Evolutionary conservation across 2,888 invertebrate genomes (phyloP), one percentile per base, ranked within the genome.

Genomic region (Pherbina coryleti): DNA sequence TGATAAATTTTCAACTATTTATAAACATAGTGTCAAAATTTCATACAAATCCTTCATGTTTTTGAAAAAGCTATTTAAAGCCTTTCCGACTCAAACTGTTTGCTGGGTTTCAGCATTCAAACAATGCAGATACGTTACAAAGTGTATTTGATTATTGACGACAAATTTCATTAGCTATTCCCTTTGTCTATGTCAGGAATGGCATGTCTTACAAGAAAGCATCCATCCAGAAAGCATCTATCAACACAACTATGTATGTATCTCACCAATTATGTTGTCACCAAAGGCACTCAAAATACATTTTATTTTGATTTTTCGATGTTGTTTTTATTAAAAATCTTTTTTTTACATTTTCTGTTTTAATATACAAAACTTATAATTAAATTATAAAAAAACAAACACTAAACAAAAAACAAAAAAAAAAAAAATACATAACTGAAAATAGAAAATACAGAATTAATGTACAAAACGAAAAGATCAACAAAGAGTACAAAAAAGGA

Each of bases 381-480:
- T 7, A 78, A 55, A 49, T 34, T 66, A 78, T 67, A 67, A 60
- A 55, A 60, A 72, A 22, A 78, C 4, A 62, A 62, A 19, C 4
- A 62, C 4, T 4, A 17, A 62, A 62, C 1, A 25, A 64, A 70
- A 70, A 55, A 37, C 37, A 37, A 22, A 44, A 66, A 7, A 22
- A 57, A 66, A 55, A 67, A 31, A 62, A 34, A 66, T 31, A 34
- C 60, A 62, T 37, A 55, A 37, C 53, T 49, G 71, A 44, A 69
- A 73, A 57, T 77, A 70, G 37, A 62, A 79, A 64, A 73, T 37
- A 25, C n/a, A 77, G 60, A 37, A 69, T 69, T 31, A 55, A 78
- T 69, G 60, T 69, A 62, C 71, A 77, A 71, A 62, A 71, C 8
- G 60, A 69, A 70, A 66, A 72, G 71, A 44, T 51, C 11, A 44